phyloP scores from a whole-genome alignment of 2,888 invertebrate species.

The Campopleginae sp. region DNA sequence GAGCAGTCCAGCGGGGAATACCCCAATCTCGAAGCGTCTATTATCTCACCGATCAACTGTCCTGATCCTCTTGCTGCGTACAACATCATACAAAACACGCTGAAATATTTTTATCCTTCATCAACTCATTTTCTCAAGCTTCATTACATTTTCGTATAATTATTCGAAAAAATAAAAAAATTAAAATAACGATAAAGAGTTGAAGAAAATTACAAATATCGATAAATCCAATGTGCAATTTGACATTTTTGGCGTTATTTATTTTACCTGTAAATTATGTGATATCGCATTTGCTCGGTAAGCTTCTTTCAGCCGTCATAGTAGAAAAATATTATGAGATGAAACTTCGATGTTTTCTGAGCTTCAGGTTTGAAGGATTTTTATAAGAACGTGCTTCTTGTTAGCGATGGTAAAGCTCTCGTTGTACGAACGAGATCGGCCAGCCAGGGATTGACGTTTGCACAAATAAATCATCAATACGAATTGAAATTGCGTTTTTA shows the following conservation, averaged over 20 bases:
- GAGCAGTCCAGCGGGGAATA: conserved; percentile 41
- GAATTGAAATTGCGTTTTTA: conserved; percentile 30
- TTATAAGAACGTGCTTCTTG: neutral
- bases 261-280: conserved; percentile 73
- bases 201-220: neutral
- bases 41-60: conserved; percentile 52
- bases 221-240: neutral
- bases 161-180: neutral
- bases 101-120: conserved; percentile 24
- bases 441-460: conserved; percentile 10
- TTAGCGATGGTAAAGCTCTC: conserved; percentile 15
- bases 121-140: conserved; percentile 13
- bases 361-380: conserved; percentile 26
- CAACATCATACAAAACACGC: conserved; percentile 74
- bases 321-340: conserved; percentile 60
- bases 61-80: conserved; percentile 72
- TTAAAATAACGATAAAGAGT: neutral
- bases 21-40: conserved; percentile 38
- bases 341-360: conserved; percentile 46
- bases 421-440: conserved; percentile 33
- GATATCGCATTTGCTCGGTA: conserved; percentile 74
- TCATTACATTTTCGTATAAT: neutral
- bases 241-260: neutral
- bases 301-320: conserved; percentile 72
- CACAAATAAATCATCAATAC: conserved; percentile 52